Percentiles rank a stretch among this genome's conserved stretches.
These are phyloP conservation scores for Drosophila lacicola DNA, from an alignment of 2,888 invertebrate genomes.

Conservation along the genomic window DNA sequence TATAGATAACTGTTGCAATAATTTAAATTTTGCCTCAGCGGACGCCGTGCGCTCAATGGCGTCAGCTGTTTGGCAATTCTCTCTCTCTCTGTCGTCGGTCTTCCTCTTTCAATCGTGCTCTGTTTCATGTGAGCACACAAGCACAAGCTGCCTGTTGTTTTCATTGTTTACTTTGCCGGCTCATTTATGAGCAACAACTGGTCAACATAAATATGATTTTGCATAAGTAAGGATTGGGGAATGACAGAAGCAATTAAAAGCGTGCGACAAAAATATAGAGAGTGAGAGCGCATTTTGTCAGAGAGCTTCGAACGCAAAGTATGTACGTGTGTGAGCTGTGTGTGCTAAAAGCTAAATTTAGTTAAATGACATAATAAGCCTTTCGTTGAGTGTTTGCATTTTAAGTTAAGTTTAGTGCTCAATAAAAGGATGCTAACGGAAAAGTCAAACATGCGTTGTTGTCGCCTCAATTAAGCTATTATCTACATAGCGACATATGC, in stretches of 20 bases:
- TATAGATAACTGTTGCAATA: conserved; percentile 48
- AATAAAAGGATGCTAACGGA: conserved; percentile 28
- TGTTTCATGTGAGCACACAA: not conserved
- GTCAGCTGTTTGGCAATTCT: conserved; percentile 59
- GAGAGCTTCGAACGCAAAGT: conserved; percentile 27
- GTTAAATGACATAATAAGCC: conserved; percentile 73
- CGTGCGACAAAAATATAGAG: conserved; percentile 18
- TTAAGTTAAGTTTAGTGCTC: conserved; percentile 50
- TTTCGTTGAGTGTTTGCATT: conserved; percentile 43
- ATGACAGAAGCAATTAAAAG: conserved; percentile 35
- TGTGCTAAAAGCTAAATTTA: conserved; percentile 72
- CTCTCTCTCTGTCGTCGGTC: conserved; percentile 11
- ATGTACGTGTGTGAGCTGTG: conserved; percentile 8
- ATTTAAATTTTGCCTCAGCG: conserved; percentile 44
- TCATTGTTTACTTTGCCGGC: conserved; percentile 68
- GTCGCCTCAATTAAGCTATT: not conserved
- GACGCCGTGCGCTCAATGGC: conserved; percentile 39
- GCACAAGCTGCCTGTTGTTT: conserved; percentile 16
- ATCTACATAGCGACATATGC: not conserved
- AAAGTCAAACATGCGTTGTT: not conserved
- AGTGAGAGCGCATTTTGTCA: conserved; percentile 9
- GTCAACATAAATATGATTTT: conserved; percentile 28
- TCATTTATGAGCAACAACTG: conserved; percentile 34
- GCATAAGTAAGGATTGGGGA: conserved; percentile 23
- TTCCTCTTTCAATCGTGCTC: conserved; percentile 16